These are phyloP conservation scores for Apostichopus leukothele DNA, from an alignment of 53 echinoderm and acorn worm genomes.

Conservation along the genomic window DNA sequence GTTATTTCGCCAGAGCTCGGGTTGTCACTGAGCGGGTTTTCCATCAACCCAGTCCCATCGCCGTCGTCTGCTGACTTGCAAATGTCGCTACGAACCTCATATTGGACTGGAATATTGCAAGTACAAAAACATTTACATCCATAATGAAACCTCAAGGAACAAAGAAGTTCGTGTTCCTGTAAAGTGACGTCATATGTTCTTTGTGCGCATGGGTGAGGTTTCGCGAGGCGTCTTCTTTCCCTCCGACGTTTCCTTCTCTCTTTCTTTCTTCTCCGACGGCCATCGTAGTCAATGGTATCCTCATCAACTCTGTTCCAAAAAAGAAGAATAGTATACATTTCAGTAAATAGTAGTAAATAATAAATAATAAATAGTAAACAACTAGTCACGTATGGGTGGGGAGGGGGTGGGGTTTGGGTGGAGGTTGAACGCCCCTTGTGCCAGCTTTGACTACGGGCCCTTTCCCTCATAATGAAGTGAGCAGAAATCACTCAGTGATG, in stretches of 20 bases:
- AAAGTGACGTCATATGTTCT: not conserved
- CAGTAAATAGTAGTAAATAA: too few relatives aligned
- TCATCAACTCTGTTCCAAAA: slow-evolving; percentile 20
- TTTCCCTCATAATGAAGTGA: too few relatives aligned
- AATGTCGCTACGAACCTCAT: not conserved
- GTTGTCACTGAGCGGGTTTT: not conserved
- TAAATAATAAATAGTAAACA: too few relatives aligned
- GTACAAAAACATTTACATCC: slow-evolving; percentile 27
- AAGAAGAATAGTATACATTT: not conserved
- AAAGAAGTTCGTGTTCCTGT: slow-evolving; percentile 10
- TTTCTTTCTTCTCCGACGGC: not conserved
- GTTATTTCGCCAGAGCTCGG: not conserved
- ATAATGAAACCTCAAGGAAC: slow-evolving; percentile 2
- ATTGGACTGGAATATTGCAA: not conserved
- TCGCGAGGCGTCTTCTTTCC: slow-evolving; percentile 19
- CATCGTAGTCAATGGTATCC: slow-evolving; percentile 43
- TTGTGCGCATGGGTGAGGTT: slow-evolving; percentile 1
- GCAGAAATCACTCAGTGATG: too few relatives aligned
- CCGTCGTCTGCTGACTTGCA: not conserved
- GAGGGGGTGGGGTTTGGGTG: too few relatives aligned
- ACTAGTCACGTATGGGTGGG: too few relatives aligned
- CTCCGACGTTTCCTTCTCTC: slow-evolving; percentile 11
- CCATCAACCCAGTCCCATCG: not conserved
- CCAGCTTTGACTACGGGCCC: too few relatives aligned
- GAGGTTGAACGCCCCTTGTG: too few relatives aligned